Base-by-base conservation (phyloP, 2,888 invertebrate genomes). In the Euplagia quadripunctaria region DNA sequence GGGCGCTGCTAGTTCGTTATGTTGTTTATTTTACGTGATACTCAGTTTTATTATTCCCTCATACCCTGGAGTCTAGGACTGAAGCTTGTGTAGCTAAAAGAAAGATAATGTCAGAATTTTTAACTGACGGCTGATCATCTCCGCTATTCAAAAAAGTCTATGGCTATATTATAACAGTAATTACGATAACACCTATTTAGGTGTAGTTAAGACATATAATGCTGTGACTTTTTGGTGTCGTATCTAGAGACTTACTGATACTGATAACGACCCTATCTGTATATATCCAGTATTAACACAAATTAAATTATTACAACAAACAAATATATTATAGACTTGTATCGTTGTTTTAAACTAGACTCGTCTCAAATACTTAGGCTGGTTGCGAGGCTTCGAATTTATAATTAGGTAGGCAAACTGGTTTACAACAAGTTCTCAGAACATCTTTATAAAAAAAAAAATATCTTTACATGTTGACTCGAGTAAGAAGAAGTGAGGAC, bases 391-490 rank as follows among this genome's bases (percentile, higher is more conserved):
- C 49, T 64, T 71, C 68, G 74, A 74, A 74, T 74, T 55, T 51
- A 71, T 71, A 74, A 74, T 68, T 51, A 71, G 64, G 68, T 41
- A 64, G 71, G 68, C 64, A 74, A 74, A 74, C 74, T 68, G 17
- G 74, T 74, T 71, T 74, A 49, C 64, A 69, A 75, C 75, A 20
- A 61, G 71, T 75, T 72, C 64, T 52, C 52, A 63, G 31, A 69
- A 64, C 41, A 69, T 73, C 43, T 65, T 55, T 58, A 51, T 42
- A 69, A 41, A 20, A 64, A 31, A 68, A 68, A 72, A 72, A 52
- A 71, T 71, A 52, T 69, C 68, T 61, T 64, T 71, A 73, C 65
- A 75, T 77, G 75, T 79, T 74, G 67, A 75, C 58, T 65, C 43
- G 63, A 63, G n/a, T 16, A 31, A 61, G 61, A 69, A 61, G 31